Evolutionary conservation across 1,140 invertebrate species (phyloP).

Genomic region (Heliothis virescens): DNA sequence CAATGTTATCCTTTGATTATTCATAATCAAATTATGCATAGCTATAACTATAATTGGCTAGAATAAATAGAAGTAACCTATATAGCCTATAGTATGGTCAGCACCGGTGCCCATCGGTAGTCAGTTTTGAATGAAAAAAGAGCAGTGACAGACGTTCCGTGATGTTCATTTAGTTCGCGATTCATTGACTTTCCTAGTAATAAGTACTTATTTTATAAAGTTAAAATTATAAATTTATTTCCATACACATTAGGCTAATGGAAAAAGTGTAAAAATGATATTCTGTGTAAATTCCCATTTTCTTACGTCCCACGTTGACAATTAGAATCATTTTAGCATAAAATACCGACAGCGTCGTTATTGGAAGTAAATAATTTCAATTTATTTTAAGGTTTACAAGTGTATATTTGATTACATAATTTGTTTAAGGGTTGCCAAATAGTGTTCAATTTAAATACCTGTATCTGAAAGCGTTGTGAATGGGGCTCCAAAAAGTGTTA

Average conservation of each 20-base stretch:
- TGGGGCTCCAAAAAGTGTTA: conserved; percentile 21
- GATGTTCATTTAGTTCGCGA: neutral
- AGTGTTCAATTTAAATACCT: neutral
- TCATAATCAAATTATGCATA: conserved; percentile 1
- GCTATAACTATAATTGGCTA: neutral
- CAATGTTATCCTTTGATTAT: neutral
- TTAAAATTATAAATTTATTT: neutral
- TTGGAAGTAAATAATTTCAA: neutral
- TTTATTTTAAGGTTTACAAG: conserved; percentile 4
- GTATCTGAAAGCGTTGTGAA: conserved; percentile 4
- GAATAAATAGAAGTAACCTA: neutral
- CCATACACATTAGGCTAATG: neutral
- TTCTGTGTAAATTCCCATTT: neutral
- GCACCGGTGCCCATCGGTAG: conserved; percentile 1
- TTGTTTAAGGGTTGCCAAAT: neutral
- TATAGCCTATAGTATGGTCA: neutral
- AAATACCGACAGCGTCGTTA: neutral
- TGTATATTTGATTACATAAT: too few relatives aligned
- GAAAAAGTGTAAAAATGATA: neutral
- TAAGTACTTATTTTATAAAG: neutral
- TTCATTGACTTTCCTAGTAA: neutral
- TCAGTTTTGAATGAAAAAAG: conserved; percentile 41
- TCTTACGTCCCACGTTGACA: too few relatives aligned
- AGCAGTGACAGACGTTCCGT: conserved; percentile 21
- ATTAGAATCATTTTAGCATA: neutral